phyloP scores from a whole-genome alignment of 2,113 vertebrate genomes.

The Dromaius novaehollandiae region DNA sequence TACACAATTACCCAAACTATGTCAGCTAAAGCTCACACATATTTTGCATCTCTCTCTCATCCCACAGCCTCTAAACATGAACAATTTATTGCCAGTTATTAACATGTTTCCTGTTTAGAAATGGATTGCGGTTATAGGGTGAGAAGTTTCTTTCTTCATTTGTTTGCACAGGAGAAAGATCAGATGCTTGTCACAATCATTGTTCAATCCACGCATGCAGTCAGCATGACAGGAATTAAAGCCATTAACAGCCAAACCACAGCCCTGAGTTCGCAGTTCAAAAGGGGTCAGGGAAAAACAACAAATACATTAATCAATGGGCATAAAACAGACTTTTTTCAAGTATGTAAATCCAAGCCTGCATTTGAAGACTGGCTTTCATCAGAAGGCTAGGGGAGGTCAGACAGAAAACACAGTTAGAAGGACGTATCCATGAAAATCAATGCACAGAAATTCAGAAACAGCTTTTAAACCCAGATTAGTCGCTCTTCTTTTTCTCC shows the following conservation, averaged over 20 bases:
- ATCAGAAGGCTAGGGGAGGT: neutral
- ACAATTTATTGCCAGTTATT: neutral
- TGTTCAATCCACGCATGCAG: neutral
- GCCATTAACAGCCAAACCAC: neutral
- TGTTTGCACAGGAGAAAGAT: neutral
- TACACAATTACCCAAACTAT: neutral
- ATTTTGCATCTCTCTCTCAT: neutral
- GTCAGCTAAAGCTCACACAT: rapidly evolving
- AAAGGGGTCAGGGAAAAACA: neutral
- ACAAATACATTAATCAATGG: constrained; percentile 12
- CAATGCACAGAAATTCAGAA: neutral
- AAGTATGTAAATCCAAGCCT: neutral
- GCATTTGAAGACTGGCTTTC: neutral
- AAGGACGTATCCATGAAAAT: constrained; percentile 18
- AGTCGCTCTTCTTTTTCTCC: neutral
- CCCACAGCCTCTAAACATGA: neutral
- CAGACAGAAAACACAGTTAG: neutral
- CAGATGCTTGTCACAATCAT: neutral
- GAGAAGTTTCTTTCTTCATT: neutral
- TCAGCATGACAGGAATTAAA: neutral
- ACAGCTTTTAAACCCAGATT: neutral
- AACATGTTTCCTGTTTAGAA: neutral
- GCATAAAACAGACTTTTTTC: neutral
- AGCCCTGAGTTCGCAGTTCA: neutral
- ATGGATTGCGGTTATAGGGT: neutral